Conservation (phyloP, 2,113 vertebrate species). For the Vidua chalybeata region DNA sequence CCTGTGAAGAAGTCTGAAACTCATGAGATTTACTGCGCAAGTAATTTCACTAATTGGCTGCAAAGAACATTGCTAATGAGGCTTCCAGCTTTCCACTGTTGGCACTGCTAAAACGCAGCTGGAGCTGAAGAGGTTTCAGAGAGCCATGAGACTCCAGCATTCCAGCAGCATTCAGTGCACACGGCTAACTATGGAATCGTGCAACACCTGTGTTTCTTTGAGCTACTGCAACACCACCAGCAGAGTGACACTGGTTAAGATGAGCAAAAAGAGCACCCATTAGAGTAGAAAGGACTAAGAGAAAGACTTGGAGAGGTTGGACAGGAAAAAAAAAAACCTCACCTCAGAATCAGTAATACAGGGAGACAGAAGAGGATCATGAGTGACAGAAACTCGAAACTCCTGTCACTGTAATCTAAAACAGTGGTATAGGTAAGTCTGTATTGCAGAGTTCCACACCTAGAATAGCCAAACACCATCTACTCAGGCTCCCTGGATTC, state of each 20-base stretch:
- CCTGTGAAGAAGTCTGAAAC: neutral
- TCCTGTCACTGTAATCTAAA: neutral
- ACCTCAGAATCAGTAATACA: neutral
- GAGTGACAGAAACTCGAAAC: neutral
- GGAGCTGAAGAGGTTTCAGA: neutral
- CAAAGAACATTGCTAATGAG: neutral
- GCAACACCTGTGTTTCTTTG: neutral
- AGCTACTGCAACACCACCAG: neutral
- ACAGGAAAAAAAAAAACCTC: neutral
- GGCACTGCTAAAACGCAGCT: neutral
- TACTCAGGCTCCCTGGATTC: neutral
- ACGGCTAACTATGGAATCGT: fast-evolving
- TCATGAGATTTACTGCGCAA: neutral
- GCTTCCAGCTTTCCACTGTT: neutral
- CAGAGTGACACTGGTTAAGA: neutral
- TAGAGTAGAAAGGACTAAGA: neutral
- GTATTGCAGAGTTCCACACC: neutral
- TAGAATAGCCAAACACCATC: neutral
- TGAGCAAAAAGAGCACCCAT: neutral
- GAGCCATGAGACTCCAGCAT: neutral
- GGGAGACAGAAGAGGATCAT: neutral
- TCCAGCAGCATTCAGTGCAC: neutral
- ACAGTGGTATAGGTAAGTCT: neutral
- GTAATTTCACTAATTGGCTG: neutral
- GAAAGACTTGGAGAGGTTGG: neutral